Evolutionary conservation across 2,888 invertebrate species (phyloP).

Genomic region (Coelinius sp.): DNA sequence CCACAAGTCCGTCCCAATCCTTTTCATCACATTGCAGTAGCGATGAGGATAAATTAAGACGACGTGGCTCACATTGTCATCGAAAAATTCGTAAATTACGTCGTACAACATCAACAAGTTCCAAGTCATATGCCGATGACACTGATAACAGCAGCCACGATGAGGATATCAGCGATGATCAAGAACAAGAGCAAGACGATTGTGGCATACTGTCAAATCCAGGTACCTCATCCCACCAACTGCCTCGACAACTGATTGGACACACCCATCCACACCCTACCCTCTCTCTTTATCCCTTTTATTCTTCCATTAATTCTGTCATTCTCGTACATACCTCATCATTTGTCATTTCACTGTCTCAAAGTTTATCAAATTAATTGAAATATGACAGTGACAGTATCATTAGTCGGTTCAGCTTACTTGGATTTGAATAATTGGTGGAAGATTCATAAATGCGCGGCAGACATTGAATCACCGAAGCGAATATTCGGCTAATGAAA

Average conservation of each 20-base stretch:
- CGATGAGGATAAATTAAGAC: constrained; percentile 55
- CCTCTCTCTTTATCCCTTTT: not conserved
- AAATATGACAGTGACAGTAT: constrained; percentile 8
- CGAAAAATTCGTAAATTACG: constrained; percentile 5
- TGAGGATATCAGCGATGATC: constrained; percentile 53
- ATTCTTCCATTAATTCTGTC: not conserved
- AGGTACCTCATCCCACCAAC: constrained; percentile 66
- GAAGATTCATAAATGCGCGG: constrained; percentile 13
- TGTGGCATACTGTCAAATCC: constrained; percentile 68
- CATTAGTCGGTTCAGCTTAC: constrained; percentile 37
- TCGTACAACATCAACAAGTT: constrained; percentile 5
- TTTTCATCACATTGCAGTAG: constrained; percentile 64
- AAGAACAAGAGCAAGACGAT: constrained; percentile 65
- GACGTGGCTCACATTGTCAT: not conserved
- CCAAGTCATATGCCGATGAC: constrained; percentile 49
- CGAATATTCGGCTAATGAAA: not conserved
- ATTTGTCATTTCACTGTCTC: not conserved
- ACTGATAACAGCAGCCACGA: constrained; percentile 47
- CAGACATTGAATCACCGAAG: constrained; percentile 25
- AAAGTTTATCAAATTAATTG: not conserved
- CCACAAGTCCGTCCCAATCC: constrained; percentile 62
- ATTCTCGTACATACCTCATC: not conserved
- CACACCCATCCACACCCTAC: not conserved
- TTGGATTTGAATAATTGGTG: constrained; percentile 22
- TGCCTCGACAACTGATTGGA: constrained; percentile 44